phyloP scores from a whole-genome alignment of 2,797 vertebrate species.

The Sphaeramia orbicularis region DNA sequence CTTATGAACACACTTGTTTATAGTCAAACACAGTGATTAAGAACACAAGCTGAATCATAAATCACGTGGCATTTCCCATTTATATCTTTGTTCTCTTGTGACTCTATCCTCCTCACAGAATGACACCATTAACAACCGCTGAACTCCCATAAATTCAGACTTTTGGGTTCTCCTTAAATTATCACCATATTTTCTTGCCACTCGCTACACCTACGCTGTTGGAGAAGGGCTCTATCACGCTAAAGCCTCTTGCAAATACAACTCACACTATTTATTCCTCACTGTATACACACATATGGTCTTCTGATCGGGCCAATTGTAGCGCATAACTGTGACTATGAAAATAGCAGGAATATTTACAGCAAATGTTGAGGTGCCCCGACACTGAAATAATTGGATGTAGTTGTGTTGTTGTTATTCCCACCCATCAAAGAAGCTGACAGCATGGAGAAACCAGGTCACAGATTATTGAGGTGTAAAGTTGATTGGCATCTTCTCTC shows the following conservation, averaged over 20 bases:
- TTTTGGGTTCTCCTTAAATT: slow-evolving; percentile 31
- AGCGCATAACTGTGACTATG: slow-evolving; percentile 33
- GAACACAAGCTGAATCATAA: slow-evolving; percentile 49
- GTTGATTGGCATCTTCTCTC: slow-evolving; percentile 67
- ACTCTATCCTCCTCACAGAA: slow-evolving; percentile 17
- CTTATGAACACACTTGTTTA: slow-evolving; percentile 44
- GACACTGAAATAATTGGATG: slow-evolving; percentile 63
- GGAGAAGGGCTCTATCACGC: slow-evolving; percentile 8
- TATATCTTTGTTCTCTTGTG: slow-evolving; percentile 31
- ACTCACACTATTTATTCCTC: slow-evolving; percentile 31
- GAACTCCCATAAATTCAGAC: slow-evolving; percentile 44
- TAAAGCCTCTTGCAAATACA: slow-evolving; percentile 14
- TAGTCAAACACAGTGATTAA: slow-evolving; percentile 33
- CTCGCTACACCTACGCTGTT: slow-evolving; percentile 17
- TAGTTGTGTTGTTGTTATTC: slow-evolving; percentile 44
- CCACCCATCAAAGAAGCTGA: slow-evolving; percentile 40
- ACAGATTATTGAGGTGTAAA: slow-evolving; percentile 52
- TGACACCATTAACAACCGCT: slow-evolving; percentile 32
- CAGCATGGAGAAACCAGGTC: slow-evolving; percentile 63
- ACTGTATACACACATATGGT: slow-evolving; percentile 1
- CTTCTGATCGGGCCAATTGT: slow-evolving; percentile 10
- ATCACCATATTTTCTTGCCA: slow-evolving; percentile 40
- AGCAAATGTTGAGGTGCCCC: slow-evolving; percentile 47
- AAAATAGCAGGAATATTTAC: slow-evolving; percentile 41
- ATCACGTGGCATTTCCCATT: slow-evolving; percentile 49